These are phyloP conservation scores for Eilema depressum DNA, from an alignment of 2,888 invertebrate species.

Conservation along the genomic window DNA sequence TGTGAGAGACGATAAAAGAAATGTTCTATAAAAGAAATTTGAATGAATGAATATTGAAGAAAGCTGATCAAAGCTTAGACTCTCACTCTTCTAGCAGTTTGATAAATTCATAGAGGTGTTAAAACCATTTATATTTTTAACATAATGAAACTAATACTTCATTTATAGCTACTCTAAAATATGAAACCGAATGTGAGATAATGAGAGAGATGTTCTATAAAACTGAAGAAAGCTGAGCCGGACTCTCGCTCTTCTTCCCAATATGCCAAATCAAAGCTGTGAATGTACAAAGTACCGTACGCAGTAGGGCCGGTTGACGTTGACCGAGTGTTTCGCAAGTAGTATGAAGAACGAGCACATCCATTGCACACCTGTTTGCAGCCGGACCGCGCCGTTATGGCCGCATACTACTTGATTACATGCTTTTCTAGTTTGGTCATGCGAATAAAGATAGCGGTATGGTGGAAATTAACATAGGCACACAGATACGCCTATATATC, in stretches of 20 bases:
- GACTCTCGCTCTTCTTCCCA: neutral
- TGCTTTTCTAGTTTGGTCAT: conserved; percentile 38
- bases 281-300: conserved; percentile 2
- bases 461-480: conserved; percentile 25
- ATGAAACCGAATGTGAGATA: too few species aligned
- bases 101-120: neutral
- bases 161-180: too few species aligned
- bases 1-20: too few species aligned
- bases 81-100: too few species aligned
- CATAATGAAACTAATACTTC: too few species aligned
- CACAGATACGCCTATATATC: neutral
- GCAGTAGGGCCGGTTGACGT: conserved; percentile 23
- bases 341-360: conserved; percentile 26
- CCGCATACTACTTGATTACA: conserved; percentile 35
- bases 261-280: neutral
- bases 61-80: neutral
- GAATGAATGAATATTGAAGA: too few species aligned
- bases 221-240: neutral
- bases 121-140: neutral
- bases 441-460: conserved; percentile 45
- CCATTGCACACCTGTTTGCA: conserved; percentile 39
- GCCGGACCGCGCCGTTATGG: conserved; percentile 41
- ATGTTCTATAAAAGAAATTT: too few species aligned
- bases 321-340: conserved; percentile 19
- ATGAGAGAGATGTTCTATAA: too few species aligned